Evolutionary conservation across 1,140 invertebrate species (phyloP).

Genomic region (Ruditapes philippinarum): DNA sequence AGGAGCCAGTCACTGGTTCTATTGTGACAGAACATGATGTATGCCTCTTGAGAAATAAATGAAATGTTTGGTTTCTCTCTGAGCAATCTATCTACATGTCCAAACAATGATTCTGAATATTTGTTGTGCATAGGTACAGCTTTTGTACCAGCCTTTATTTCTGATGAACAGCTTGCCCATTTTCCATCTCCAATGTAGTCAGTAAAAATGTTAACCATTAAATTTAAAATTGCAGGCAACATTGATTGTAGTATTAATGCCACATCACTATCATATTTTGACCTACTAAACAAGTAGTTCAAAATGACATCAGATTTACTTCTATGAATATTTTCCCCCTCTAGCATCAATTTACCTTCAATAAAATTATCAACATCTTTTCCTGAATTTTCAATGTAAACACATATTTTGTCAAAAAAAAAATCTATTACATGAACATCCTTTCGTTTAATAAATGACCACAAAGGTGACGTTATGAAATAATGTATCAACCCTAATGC

Average conservation of each 20-base stretch:
- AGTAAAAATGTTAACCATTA: too few species aligned
- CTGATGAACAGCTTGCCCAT: slow-evolving; percentile 12
- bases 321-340: background rate
- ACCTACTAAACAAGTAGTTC: background rate
- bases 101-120: slow-evolving; percentile 49
- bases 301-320: slow-evolving; percentile 24
- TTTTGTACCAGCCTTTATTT: slow-evolving; percentile 46
- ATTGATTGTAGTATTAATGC: too few species aligned
- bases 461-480: slow-evolving; percentile 41
- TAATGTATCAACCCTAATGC: slow-evolving; percentile 44
- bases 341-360: slow-evolving; percentile 3
- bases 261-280: too few species aligned
- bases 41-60: slow-evolving; percentile 41
- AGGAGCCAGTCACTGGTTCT: slow-evolving; percentile 41
- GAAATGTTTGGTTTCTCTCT: slow-evolving; percentile 61
- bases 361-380: too few species aligned
- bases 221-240: too few species aligned
- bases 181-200: too few species aligned
- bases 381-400: slow-evolving; percentile 33
- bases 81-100: slow-evolving; percentile 31
- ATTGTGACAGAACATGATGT: slow-evolving; percentile 54
- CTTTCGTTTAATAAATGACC: slow-evolving; percentile 37
- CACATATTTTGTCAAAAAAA: slow-evolving; percentile 26
- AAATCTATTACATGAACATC: slow-evolving; percentile 45
- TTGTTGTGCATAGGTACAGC: slow-evolving; percentile 60